A percentile compares a stretch with the other conserved stretches of the same genome.
phyloP scores from a whole-genome alignment of 2,888 invertebrate genomes.

The Coleophora deauratella region DNA sequence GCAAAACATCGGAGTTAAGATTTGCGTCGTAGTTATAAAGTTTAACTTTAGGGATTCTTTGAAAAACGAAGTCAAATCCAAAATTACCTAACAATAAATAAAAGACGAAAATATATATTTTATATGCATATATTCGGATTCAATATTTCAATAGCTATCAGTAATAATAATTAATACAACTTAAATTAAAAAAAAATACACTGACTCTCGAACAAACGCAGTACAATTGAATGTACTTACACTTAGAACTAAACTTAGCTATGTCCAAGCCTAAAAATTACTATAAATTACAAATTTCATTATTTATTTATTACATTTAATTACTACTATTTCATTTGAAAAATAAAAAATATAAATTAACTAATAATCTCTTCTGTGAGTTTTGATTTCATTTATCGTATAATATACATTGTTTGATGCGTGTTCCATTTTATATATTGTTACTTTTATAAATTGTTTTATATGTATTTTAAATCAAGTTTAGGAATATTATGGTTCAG shows the following conservation, averaged over 20 bases:
- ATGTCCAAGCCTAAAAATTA: slow-evolving; percentile 65
- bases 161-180: slow-evolving; percentile 62
- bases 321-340: slow-evolving; percentile 35
- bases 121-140: slow-evolving; percentile 73
- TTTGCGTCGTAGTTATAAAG: too few relatives aligned
- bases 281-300: slow-evolving; percentile 68
- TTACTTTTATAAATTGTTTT: too few relatives aligned
- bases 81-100: slow-evolving; percentile 24
- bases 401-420: background rate
- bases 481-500: too few relatives aligned
- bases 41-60: too few relatives aligned
- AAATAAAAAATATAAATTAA: slow-evolving; percentile 44
- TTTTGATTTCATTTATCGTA: slow-evolving; percentile 14
- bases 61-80: too few relatives aligned
- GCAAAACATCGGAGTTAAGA: too few relatives aligned
- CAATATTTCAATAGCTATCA: slow-evolving; percentile 70
- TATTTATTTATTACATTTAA: slow-evolving; percentile 49
- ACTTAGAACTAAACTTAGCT: slow-evolving; percentile 58
- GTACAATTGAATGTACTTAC: slow-evolving; percentile 29
- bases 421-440: too few relatives aligned
- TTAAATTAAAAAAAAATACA: slow-evolving; percentile 69
- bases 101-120: slow-evolving; percentile 49
- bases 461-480: too few relatives aligned
- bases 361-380: slow-evolving; percentile 45
- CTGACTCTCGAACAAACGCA: slow-evolving; percentile 55